Evolutionary conservation across 2,113 vertebrate species (phyloP).

Genomic region (Ibidorhyncha struthersii): DNA sequence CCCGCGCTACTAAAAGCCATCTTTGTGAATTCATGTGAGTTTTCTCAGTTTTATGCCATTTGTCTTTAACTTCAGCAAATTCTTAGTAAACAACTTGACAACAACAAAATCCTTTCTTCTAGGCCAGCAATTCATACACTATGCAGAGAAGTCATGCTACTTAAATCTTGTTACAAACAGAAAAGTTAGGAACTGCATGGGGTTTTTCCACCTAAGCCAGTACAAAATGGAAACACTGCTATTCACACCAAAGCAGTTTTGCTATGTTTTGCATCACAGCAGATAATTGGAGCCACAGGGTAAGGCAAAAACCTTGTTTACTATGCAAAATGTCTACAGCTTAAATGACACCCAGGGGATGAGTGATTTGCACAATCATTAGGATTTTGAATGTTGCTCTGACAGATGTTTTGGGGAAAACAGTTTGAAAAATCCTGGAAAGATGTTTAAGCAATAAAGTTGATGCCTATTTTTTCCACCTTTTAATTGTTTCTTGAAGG

Average conservation of each 20-base stretch:
- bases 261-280: background rate
- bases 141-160: background rate
- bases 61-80: background rate
- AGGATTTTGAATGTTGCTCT: background rate
- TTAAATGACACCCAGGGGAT: background rate
- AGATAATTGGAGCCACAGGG: background rate
- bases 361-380: background rate
- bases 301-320: background rate
- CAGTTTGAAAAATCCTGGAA: background rate
- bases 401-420: background rate
- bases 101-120: background rate
- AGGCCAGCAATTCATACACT: background rate
- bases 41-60: background rate
- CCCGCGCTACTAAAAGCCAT: background rate
- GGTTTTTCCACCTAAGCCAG: background rate
- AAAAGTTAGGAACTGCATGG: background rate
- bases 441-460: background rate
- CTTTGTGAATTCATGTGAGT: background rate
- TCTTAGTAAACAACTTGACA: background rate
- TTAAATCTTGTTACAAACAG: background rate
- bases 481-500: background rate
- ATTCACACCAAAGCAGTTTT: background rate
- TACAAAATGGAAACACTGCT: background rate
- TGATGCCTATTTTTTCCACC: background rate
- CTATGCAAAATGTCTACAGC: background rate